Evolutionary conservation across 1,140 invertebrate species (phyloP).

Genomic region (Hylaeus volcanicus): DNA sequence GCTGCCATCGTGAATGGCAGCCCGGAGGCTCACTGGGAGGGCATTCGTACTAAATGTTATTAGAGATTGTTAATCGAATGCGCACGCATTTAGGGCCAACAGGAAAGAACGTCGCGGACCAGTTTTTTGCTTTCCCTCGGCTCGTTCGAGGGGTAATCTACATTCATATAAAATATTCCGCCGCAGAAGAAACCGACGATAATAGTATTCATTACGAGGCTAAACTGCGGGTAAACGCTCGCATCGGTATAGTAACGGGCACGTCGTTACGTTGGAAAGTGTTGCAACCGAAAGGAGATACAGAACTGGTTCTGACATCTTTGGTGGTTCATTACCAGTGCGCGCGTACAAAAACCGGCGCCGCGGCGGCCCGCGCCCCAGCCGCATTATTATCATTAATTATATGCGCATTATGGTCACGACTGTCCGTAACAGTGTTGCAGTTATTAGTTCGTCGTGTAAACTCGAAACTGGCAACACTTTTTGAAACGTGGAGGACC

Average conservation of each 20-base stretch:
- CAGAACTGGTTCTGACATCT: slow-evolving; percentile 67
- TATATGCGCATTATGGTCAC: slow-evolving; percentile 61
- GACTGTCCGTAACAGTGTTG: slow-evolving; percentile 61
- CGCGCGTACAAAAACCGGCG: slow-evolving; percentile 53
- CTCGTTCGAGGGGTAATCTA: slow-evolving; percentile 21
- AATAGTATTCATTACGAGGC: slow-evolving; percentile 52
- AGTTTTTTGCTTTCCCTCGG: neutral
- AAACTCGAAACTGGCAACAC: neutral
- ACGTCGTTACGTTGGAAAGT: slow-evolving; percentile 47
- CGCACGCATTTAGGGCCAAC: neutral
- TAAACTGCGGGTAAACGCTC: slow-evolving; percentile 59
- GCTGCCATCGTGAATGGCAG: neutral
- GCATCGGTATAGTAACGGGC: slow-evolving; percentile 53
- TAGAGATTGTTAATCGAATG: slow-evolving; percentile 13
- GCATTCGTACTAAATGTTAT: neutral
- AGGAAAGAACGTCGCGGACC: neutral
- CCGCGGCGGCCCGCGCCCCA: slow-evolving; percentile 28
- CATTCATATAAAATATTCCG: slow-evolving; percentile 53
- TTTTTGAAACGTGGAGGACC: no score
- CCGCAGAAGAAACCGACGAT: slow-evolving; percentile 38
- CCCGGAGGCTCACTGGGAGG: neutral
- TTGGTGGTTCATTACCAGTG: slow-evolving; percentile 58
- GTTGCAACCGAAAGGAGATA: slow-evolving; percentile 57
- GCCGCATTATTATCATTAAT: slow-evolving; percentile 66
- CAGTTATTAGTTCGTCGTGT: slow-evolving; percentile 41